Evolutionary conservation across 2,797 vertebrate genomes (phyloP), one percentile per base, ranked within the genome.

Genomic region (Todus mexicanus): DNA sequence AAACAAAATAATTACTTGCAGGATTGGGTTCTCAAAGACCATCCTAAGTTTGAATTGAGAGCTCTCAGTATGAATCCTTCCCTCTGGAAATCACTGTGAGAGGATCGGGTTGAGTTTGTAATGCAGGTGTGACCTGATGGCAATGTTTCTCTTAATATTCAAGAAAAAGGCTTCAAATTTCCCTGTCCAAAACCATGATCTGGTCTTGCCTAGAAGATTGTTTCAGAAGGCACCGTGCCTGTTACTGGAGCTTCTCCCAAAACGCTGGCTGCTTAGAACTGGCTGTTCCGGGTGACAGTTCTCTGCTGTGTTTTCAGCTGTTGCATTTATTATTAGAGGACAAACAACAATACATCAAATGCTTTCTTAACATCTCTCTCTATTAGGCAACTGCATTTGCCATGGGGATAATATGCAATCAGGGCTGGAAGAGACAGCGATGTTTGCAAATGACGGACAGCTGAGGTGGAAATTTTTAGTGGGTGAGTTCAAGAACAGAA

Each of bases 341-440:
- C 77, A 53, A 90, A 35, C 76, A 94, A 54, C 72, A 85, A 74
- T 83, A 69, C 38, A 59, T 83, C 47, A 56, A 89, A 90, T 42
- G 60, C 63, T 94, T 96, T 94, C 92, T 53, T 93, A 87, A 93
- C 83, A 51, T 85, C 92, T 94, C 72, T 90, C 76, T 77, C 78
- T 94, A 17, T 94, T 95, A 72, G 73, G 94, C 89, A 96, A 96
- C 12, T 78, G 72, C 51, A 27, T 59, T 60, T 95, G 84, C 87
- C 90, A 74, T 63, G 84, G 94, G 95, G 82, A 96, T 70, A 78
- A 18, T 31, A 26, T 1, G 90, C 89, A 96, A 91, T 80, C 87
- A 8, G 73, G 37, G 72, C 92, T 95, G 90, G 88, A 85, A 83
- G 72, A 65, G 80, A 21, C 61, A 79, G 69, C 68, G 70, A 11